Percentiles rank a stretch among this genome's conserved stretches.
Evolutionary conservation across 37 sponge, comb jelly and placozoan genomes (phyloP).

Genomic region (Spongilla lacustris): DNA sequence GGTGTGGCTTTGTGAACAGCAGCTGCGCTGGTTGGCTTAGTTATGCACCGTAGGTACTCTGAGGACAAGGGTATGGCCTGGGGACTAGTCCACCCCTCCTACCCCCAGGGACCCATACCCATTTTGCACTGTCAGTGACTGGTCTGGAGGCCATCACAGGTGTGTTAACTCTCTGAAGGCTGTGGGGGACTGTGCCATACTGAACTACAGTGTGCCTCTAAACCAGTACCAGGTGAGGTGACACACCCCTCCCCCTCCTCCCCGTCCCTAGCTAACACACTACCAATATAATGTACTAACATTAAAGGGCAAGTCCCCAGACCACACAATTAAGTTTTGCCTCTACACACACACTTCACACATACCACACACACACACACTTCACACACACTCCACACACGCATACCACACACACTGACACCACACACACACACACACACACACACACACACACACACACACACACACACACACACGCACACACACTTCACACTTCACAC

Average conservation of each 20-base stretch:
- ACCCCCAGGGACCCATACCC: slow-evolving; percentile 5
- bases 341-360: not conserved
- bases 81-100: not conserved
- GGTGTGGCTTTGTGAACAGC: slow-evolving; percentile 71
- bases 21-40: slow-evolving; percentile 63
- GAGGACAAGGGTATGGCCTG: not conserved
- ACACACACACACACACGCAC: not conserved
- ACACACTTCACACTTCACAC: not conserved
- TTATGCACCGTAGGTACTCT: not conserved
- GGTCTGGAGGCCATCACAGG: not conserved
- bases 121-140: slow-evolving; percentile 36
- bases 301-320: not conserved
- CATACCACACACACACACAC: not conserved
- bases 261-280: not conserved
- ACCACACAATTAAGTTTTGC: not conserved
- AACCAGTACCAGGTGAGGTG: not conserved
- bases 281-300: no score
- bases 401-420: not conserved
- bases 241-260: not conserved
- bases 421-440: not conserved
- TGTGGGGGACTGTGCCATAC: slow-evolving; percentile 24
- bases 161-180: slow-evolving; percentile 39
- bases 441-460: not conserved
- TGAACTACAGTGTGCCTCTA: slow-evolving; percentile 33
- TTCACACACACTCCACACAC: not conserved